Base-by-base conservation (phyloP, 2,888 invertebrate species). In the Danaus chrysippus region DNA sequence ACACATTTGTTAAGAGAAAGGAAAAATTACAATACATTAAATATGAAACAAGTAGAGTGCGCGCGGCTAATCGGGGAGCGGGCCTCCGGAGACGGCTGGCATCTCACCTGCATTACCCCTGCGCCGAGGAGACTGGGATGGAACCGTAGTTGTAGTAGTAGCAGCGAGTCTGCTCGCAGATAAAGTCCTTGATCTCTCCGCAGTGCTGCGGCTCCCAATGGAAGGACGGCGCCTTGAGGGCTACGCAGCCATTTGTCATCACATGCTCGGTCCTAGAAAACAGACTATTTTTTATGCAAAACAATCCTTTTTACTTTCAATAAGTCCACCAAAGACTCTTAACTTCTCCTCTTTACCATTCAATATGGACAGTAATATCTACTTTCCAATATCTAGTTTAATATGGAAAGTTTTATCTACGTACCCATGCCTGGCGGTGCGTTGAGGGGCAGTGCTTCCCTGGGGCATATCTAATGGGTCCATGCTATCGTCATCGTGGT, bases 131-230 rank as follows among this genome's bases (percentile, higher is more conserved):
- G 81, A 96, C 96, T 85, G 96, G 96, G 92, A 96, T 96, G 86
- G 96, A 96, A 84, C 96, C 96, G 88, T 96, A 96, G 92, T 96
- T 96, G 92, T 96, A 96, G 91, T 96, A 96, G 89, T 96, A 96
- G 92, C 96, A 96, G 80, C 96, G 93, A 68, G 96, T 96, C 92
- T 96, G 96, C 91, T 96, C 96, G 91, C 96, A 96, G 81, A 96
- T 96, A 87, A 96, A 96, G 89, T 96, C 96, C 91, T 96, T 96
- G 76, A 95, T 93, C 77, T 94, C 93, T 68, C 94, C 94, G 84
- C 96, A 96, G 87, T 96, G 95, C 81, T 95, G 94, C 13, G 95
- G 94, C 86, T 94, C 94, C 96, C 96, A 96, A 81, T 94, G 93
- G 84, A 96, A 93, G 64, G 93, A 93, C 46, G 96, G 95, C 72